A percentile compares a stretch with the other conserved stretches of the same genome.
Evolutionary conservation across 1,140 invertebrate genomes (phyloP).

Genomic region (Nautilus pompilius): DNA sequence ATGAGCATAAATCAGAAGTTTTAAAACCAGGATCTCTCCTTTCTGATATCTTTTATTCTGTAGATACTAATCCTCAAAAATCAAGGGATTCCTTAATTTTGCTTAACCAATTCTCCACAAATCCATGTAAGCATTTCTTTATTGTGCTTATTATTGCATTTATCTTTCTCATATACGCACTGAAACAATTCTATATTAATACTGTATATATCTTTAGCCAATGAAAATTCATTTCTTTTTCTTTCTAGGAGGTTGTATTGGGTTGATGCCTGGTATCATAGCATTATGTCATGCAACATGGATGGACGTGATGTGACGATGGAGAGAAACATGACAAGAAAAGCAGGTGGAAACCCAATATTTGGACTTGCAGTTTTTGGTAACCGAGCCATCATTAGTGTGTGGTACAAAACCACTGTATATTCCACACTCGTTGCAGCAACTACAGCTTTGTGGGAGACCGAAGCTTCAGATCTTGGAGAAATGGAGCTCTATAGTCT

Average conservation of each 20-base stretch:
- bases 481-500: constrained; percentile 29
- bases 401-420: constrained; percentile 26
- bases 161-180: too few species aligned
- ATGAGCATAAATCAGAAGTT: too few species aligned
- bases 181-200: too few species aligned
- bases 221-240: too few species aligned
- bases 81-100: too few species aligned
- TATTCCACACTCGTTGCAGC: constrained; percentile 25
- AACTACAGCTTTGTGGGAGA: constrained; percentile 21
- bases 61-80: too few species aligned
- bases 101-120: too few species aligned
- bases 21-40: too few species aligned
- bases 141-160: too few species aligned
- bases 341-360: constrained; percentile 15
- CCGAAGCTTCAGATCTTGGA: constrained; percentile 11
- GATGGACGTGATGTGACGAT: constrained; percentile 26
- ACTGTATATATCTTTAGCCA: too few species aligned
- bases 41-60: too few species aligned
- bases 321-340: constrained; percentile 17
- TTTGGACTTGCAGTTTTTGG: constrained; percentile 36
- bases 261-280: constrained; percentile 28
- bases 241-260: constrained; percentile 30
- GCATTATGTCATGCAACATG: constrained; percentile 30
- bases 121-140: too few species aligned
- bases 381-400: constrained; percentile 29